Evolutionary conservation across 2,888 invertebrate species (phyloP), one percentile per base, ranked within the genome.

Genomic region (Hyposoter dolosus): DNA sequence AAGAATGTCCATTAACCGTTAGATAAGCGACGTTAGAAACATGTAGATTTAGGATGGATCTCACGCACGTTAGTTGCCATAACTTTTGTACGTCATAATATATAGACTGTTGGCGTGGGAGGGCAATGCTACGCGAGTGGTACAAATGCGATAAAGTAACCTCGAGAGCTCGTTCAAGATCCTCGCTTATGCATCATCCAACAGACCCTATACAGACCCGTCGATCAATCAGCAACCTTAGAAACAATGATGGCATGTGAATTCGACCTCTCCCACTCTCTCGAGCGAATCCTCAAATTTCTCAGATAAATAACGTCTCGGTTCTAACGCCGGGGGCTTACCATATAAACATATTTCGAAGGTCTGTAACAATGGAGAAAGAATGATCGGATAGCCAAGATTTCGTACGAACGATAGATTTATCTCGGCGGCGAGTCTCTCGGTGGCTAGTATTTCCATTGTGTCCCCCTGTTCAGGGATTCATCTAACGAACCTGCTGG

Each of bases 141-240:
- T 53, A 43, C 65, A 60, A 69, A n/a, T 78, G 75, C 63, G 78
- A 28, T 69, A 78, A 78, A 35, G 69, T 78, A 78, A 78, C 69
- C 78, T 78, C 56, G 78, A 69, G 78, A 45, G 69, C 69, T 69
- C 60, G 28, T 69, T 56, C 60, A 78, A 78, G 78, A 78, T 68
- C 50, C 76, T 50, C 74, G 60, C 60, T 12, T 28, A 53, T 50
- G 65, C 40, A 43, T 50, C 50, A 53, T 53, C 40, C 40, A 72
- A 50, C 23, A 28, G 23, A 15, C 1, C 4, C 1, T 69, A 63
- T 82, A 68, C 19, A 69, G 82, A 69, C 50, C 74, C 86, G 81
- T 83, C 86, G 83, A 86, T 86, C 86, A 86, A 86, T 86, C 86
- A 86, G 72, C 77, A 81, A 83, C 86, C 83, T 86, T 83, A 74